Evolutionary conservation across 1,140 invertebrate species (phyloP).

Genomic region (Bombyx mandarina): DNA sequence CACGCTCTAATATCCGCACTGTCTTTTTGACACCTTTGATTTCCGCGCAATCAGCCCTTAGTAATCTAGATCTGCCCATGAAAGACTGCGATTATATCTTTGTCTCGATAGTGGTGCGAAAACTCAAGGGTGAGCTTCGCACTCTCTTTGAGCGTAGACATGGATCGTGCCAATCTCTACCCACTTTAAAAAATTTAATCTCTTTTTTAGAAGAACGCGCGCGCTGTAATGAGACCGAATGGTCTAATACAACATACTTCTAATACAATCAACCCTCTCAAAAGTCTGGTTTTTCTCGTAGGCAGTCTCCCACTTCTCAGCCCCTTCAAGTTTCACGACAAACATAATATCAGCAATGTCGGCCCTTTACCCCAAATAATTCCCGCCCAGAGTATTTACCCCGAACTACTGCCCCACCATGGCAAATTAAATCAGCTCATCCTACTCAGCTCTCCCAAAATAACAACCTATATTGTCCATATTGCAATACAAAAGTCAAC

Average conservation of each 20-base stretch:
- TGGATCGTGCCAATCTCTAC: conserved; percentile 1
- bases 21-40: too few relatives aligned
- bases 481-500: too few relatives aligned
- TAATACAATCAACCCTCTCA: not conserved
- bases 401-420: too few relatives aligned
- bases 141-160: conserved; percentile 9
- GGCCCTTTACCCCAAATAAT: too few relatives aligned
- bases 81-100: conserved; percentile 10
- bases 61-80: conserved; percentile 10
- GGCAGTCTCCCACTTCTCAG: too few relatives aligned
- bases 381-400: too few relatives aligned
- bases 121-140: conserved; percentile 12
- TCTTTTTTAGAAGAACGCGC: conserved; percentile 10
- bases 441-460: too few relatives aligned
- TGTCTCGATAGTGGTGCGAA: conserved; percentile 12
- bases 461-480: too few relatives aligned
- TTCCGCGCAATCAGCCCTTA: not conserved
- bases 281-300: not conserved
- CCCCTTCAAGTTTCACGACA: too few relatives aligned
- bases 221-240: conserved; percentile 7
- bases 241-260: not conserved
- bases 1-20: too few relatives aligned
- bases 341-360: too few relatives aligned
- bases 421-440: too few relatives aligned
- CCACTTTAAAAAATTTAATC: conserved; percentile 10